Percentiles rank a stretch among this genome's conserved stretches.
Evolutionary conservation across 2,888 invertebrate species (phyloP).

Genomic region (Camptogramma bilineatum): DNA sequence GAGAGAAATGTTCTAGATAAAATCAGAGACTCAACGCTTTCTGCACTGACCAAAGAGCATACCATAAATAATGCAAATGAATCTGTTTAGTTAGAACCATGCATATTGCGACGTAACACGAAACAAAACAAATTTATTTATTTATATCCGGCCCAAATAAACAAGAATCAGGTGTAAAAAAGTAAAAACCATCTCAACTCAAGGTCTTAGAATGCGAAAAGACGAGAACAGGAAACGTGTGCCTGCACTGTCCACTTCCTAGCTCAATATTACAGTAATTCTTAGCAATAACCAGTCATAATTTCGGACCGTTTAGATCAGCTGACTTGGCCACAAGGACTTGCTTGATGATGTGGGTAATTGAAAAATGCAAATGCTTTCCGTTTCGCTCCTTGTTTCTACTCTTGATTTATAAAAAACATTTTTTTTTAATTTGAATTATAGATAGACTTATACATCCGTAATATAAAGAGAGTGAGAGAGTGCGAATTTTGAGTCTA

Average conservation of each 20-base stretch:
- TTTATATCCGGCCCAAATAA: neutral
- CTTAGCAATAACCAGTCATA: constrained; percentile 52
- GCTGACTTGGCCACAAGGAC: constrained; percentile 59
- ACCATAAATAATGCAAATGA: constrained; percentile 44
- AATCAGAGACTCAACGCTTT: constrained; percentile 48
- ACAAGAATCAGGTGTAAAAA: constrained; percentile 37
- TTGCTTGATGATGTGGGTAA: constrained; percentile 54
- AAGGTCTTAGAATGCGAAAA: constrained; percentile 56
- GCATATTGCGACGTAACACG: constrained; percentile 1
- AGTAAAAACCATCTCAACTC: constrained; percentile 43
- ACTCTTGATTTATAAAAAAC: constrained; percentile 11
- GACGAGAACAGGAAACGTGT: constrained; percentile 65
- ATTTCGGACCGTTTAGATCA: constrained; percentile 51
- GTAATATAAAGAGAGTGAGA: too few relatives aligned
- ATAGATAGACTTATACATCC: too few relatives aligned
- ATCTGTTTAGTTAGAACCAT: constrained; percentile 36
- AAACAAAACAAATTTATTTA: too few relatives aligned
- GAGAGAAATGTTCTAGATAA: constrained; percentile 27
- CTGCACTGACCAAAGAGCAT: constrained; percentile 44
- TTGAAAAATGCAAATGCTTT: constrained; percentile 53
- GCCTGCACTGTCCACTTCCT: constrained; percentile 62
- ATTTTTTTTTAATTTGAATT: too few relatives aligned
- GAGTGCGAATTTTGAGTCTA: too few relatives aligned
- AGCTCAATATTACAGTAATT: constrained; percentile 41
- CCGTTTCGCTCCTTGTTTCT: constrained; percentile 8